These are phyloP conservation scores for Sturmia bella DNA, from an alignment of 2,888 invertebrate species.

Conservation along the genomic window DNA sequence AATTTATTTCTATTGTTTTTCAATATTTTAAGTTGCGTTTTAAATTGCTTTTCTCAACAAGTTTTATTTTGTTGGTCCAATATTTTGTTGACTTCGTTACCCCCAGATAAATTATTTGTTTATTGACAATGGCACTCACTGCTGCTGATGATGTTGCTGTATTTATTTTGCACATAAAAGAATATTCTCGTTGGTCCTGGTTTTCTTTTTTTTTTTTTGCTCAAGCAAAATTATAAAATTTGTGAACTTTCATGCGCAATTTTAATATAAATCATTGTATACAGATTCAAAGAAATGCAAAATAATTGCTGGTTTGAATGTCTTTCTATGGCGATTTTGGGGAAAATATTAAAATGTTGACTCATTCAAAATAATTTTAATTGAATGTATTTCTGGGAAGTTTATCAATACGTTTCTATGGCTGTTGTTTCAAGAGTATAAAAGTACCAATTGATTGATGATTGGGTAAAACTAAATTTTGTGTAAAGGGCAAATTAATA, in stretches of 20 bases:
- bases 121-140: conserved; percentile 4
- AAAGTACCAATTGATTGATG: too few species aligned
- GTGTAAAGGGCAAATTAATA: too few species aligned
- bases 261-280: conserved; percentile 4
- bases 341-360: background rate
- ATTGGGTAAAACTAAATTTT: too few species aligned
- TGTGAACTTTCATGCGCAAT: conserved; percentile 10
- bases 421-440: background rate
- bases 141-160: conserved; percentile 6
- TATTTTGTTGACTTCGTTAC: conserved; percentile 5
- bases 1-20: conserved; percentile 68
- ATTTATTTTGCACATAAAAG: conserved; percentile 4
- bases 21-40: conserved; percentile 14
- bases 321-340: background rate
- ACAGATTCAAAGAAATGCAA: too few species aligned
- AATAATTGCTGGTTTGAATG: background rate
- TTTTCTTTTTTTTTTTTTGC: conserved; percentile 19
- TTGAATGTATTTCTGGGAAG: background rate
- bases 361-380: conserved; percentile 8
- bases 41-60: background rate
- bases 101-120: conserved; percentile 27
- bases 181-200: conserved; percentile 21
- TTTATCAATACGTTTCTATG: background rate
- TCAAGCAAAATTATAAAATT: conserved; percentile 14
- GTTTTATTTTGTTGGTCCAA: background rate